A percentile compares a stretch with the other conserved stretches of the same genome.
Evolutionary conservation across 2,113 vertebrate species (phyloP).

Genomic region (Gymnogyps californianus): DNA sequence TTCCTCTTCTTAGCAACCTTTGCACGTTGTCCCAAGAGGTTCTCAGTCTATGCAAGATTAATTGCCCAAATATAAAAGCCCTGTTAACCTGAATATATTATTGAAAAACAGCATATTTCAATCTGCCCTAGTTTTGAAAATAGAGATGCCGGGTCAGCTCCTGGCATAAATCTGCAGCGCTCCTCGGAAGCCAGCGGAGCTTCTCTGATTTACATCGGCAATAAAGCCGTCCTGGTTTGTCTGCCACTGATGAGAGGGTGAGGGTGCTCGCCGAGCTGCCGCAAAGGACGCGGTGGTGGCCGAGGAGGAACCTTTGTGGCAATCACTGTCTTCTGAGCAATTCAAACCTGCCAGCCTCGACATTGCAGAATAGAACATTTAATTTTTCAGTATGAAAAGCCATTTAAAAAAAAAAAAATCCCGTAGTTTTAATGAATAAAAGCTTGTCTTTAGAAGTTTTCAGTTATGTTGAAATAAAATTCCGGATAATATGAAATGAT

Average conservation of each 20-base stretch:
- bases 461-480: not conserved
- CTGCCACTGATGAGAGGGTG: not conserved
- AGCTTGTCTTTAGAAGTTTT: not conserved
- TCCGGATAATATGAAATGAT: accelerated
- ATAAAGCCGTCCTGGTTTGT: not conserved
- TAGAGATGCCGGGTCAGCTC: conserved; percentile 46
- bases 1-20: conserved; percentile 37
- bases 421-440: not conserved
- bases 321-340: not conserved
- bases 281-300: not conserved
- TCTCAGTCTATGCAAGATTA: not conserved
- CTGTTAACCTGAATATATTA: conserved; percentile 51
- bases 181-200: not conserved
- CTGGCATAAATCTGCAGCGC: conserved; percentile 13
- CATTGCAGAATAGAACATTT: not conserved
- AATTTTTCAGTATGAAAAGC: not conserved
- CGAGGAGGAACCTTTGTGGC: not conserved
- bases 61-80: not conserved
- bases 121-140: conserved; percentile 35
- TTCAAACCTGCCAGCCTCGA: not conserved
- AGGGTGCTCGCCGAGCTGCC: not conserved
- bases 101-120: conserved; percentile 39
- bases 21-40: not conserved
- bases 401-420: not conserved
- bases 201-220: conserved; percentile 26